A percentile compares a stretch with the other conserved stretches of the same genome.
phyloP scores from a whole-genome alignment of 2,888 invertebrate genomes.

The Agrochola circellaris region DNA sequence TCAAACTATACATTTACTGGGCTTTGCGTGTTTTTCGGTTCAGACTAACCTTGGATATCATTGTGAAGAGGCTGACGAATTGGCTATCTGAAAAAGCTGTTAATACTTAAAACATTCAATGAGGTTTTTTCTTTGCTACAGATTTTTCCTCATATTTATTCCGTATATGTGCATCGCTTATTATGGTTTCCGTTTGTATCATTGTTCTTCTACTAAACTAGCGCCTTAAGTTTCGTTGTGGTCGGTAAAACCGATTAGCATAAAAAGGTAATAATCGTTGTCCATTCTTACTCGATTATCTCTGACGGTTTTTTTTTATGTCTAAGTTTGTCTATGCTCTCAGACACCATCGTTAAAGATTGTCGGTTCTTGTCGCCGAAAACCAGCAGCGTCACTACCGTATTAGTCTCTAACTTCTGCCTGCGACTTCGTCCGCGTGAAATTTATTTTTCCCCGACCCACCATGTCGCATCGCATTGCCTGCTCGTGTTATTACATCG shows the following conservation, averaged over 20 bases:
- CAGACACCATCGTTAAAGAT: neutral
- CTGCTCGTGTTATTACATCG: too few relatives aligned
- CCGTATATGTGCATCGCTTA: neutral
- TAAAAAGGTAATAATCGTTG: neutral
- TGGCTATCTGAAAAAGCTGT: conserved; percentile 22
- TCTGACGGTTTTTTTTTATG: neutral
- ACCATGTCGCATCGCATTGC: too few relatives aligned
- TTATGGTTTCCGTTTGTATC: conserved; percentile 9
- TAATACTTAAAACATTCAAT: conserved; percentile 9
- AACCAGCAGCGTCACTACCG: neutral
- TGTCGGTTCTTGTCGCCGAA: neutral
- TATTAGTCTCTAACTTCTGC: conserved; percentile 5
- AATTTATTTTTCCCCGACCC: too few relatives aligned
- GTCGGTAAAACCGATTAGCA: conserved; percentile 6
- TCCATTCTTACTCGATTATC: neutral
- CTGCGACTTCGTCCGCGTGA: too few relatives aligned
- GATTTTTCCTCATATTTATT: conserved; percentile 29
- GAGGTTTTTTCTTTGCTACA: neutral
- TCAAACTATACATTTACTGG: conserved; percentile 32
- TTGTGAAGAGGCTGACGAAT: conserved; percentile 31
- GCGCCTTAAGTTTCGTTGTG: neutral
- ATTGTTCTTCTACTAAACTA: conserved; percentile 14
- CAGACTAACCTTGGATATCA: conserved; percentile 21
- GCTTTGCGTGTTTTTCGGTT: conserved; percentile 37
- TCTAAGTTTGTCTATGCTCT: neutral